A percentile compares a stretch with the other conserved stretches of the same genome.
Evolutionary conservation across 2,888 invertebrate species (phyloP).

Genomic region (Helobdella robusta): DNA sequence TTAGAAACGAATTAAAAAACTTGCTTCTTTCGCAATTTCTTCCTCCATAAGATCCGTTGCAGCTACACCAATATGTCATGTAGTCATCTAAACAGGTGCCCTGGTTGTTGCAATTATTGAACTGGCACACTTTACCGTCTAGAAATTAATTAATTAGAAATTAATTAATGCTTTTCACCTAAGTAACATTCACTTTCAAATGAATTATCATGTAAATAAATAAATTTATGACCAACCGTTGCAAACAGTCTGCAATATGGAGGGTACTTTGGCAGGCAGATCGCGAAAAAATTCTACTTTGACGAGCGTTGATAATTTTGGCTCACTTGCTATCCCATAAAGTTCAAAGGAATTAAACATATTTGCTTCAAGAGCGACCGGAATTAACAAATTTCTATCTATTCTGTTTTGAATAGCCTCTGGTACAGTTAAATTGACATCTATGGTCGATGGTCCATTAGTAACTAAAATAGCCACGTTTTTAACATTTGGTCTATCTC

Average conservation of each 20-base stretch:
- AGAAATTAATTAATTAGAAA: too few relatives aligned
- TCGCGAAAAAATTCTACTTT: constrained; percentile 32
- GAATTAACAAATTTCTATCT: constrained; percentile 19
- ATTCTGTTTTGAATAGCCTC: constrained; percentile 36
- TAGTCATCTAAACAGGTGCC: constrained; percentile 39
- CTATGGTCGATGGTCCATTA: constrained; percentile 42
- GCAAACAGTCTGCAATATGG: constrained; percentile 13
- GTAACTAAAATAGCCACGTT: constrained; percentile 42
- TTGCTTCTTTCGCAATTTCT: constrained; percentile 41
- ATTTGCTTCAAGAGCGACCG: constrained; percentile 23
- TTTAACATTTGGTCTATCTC: constrained; percentile 40
- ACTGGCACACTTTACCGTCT: constrained; percentile 40
- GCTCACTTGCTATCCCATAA: constrained; percentile 42
- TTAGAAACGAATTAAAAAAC: too few relatives aligned
- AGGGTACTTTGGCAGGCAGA: constrained; percentile 1
- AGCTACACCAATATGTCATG: constrained; percentile 39
- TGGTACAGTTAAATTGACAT: constrained; percentile 38
- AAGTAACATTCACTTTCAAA: too few relatives aligned
- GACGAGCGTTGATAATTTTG: constrained; percentile 40
- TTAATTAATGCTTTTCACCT: too few relatives aligned
- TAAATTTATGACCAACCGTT: constrained; percentile 9
- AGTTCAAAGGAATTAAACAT: constrained; percentile 37
- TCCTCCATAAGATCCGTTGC: constrained; percentile 39
- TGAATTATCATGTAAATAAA: too few relatives aligned
- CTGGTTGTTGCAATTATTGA: constrained; percentile 40